Base-by-base conservation (phyloP, 2,888 invertebrate species). In the Drosophila infuscata region DNA sequence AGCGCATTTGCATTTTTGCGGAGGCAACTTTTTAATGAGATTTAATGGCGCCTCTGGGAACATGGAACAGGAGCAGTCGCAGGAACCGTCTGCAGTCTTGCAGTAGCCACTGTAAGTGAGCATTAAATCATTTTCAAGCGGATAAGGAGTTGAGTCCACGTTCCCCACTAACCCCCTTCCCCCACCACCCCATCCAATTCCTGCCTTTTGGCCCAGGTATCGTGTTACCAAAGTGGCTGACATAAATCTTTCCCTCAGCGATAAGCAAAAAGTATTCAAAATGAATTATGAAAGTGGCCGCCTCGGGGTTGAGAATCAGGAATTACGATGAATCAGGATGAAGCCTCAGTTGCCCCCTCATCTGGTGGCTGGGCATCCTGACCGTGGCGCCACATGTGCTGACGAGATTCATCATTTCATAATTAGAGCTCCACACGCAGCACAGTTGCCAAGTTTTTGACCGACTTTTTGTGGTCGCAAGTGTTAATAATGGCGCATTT, bases 371-470 rank as follows among this genome's bases (percentile, higher is more conserved):
- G 15, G 15, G 51, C 51, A 36, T 20, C 33, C 68, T 61, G 68
- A 41, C 51, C 56, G 51, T 29, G 51, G 70, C 78, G 79, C 74
- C 80, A 80, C 70, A 80, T 80, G 80, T 65, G 68, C 52, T 43
- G 68, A 51, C 54, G 65, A 83, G 78, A 90, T 90, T 88, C 90
- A 90, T 90, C 90, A 90, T 91, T 91, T 84, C 76, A 77, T 88
- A 90, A 90, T 90, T 90, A 90, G 90, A 91, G 62, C 52, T 72
- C 61, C 76, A 62, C 29, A 38, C 29, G 30, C 30, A 15, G 49
- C 69, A 70, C 54, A 59, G 63, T 77, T 70, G 69, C 74, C 62
- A 67, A 67, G 57, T 70, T 82, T 81, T 77, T 88, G 83, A 79
- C 85, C 89, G 84, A 88, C 70, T 86, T 86, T 86, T 73, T 81